Evolutionary conservation across 2,888 invertebrate genomes (phyloP).

Genomic region (Rhopalosiphum nymphaeae): DNA sequence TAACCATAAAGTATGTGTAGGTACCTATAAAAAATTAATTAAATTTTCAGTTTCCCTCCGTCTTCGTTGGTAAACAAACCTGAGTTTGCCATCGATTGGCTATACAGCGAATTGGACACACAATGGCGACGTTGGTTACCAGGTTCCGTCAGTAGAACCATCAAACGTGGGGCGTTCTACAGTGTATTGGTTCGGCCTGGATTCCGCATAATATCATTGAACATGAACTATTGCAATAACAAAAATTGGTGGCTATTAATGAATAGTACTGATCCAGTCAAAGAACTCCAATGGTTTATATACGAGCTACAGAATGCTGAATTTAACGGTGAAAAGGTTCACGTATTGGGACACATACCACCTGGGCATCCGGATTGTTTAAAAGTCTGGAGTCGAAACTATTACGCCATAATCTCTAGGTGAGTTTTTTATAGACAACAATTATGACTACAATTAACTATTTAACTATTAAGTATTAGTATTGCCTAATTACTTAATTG

Average conservation of each 20-base stretch:
- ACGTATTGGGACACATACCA: constrained; percentile 96
- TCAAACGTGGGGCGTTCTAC: constrained; percentile 90
- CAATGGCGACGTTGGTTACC: constrained; percentile 95
- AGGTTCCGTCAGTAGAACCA: constrained; percentile 86
- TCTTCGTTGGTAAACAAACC: constrained; percentile 80
- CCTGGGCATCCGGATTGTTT: constrained; percentile 94
- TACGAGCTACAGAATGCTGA: constrained; percentile 94
- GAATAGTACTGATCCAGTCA: constrained; percentile 96
- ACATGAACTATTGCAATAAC: constrained; percentile 96
- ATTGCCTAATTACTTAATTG: too few species aligned
- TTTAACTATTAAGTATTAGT: too few species aligned
- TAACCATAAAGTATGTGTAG: background rate
- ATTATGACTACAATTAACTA: background rate
- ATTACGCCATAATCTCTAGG: constrained; percentile 88
- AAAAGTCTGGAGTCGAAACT: constrained; percentile 96
- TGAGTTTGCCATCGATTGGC: constrained; percentile 89
- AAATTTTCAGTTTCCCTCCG: constrained; percentile 82
- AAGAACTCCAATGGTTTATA: constrained; percentile 95
- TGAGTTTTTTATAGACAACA: constrained; percentile 67
- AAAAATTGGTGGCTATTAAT: constrained; percentile 95
- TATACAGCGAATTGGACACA: constrained; percentile 89
- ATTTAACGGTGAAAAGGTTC: constrained; percentile 93
- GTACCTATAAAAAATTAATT: too few species aligned
- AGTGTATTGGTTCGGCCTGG: constrained; percentile 91
- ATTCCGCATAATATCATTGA: constrained; percentile 92